phyloP scores from a whole-genome alignment of 2,797 vertebrate species.

The Lithobates sylvaticus region DNA sequence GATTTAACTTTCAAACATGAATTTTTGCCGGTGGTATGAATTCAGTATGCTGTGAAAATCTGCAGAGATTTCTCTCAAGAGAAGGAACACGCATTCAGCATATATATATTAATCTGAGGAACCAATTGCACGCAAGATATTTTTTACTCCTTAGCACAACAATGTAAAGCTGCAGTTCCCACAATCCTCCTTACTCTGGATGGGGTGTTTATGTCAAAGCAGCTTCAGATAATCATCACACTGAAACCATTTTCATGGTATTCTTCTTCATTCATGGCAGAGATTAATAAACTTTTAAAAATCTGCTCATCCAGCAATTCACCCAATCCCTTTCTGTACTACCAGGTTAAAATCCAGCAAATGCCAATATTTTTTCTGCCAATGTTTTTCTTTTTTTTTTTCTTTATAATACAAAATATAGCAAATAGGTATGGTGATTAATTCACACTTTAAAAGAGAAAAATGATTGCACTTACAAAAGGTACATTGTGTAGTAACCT shows the following conservation, averaged over 20 bases:
- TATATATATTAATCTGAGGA: slow-evolving; percentile 24
- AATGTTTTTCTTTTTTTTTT: too few relatives aligned
- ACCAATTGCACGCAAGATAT: slow-evolving; percentile 23
- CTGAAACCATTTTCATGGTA: neutral
- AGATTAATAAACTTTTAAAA: too few relatives aligned
- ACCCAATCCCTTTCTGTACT: too few relatives aligned
- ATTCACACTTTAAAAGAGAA: too few relatives aligned
- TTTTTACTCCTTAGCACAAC: slow-evolving; percentile 2
- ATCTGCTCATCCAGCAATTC: too few relatives aligned
- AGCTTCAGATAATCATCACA: neutral
- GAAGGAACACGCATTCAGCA: slow-evolving; percentile 11
- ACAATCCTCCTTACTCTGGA: neutral
- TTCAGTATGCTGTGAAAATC: slow-evolving; percentile 29
- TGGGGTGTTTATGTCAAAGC: neutral
- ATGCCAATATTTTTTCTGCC: too few relatives aligned
- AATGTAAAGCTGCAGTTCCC: neutral
- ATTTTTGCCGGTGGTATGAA: slow-evolving; percentile 24
- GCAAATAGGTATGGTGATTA: too few relatives aligned
- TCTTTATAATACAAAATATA: too few relatives aligned
- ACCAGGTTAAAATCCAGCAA: too few relatives aligned
- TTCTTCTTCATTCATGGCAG: neutral
- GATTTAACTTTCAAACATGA: slow-evolving; percentile 25
- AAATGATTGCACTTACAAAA: too few relatives aligned
- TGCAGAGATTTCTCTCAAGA: slow-evolving; percentile 34
- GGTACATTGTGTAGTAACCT: too few relatives aligned